Evolutionary conservation across 1,140 invertebrate genomes (phyloP), one percentile per base, ranked within the genome.

Genomic region (Epicauta chinensis): DNA sequence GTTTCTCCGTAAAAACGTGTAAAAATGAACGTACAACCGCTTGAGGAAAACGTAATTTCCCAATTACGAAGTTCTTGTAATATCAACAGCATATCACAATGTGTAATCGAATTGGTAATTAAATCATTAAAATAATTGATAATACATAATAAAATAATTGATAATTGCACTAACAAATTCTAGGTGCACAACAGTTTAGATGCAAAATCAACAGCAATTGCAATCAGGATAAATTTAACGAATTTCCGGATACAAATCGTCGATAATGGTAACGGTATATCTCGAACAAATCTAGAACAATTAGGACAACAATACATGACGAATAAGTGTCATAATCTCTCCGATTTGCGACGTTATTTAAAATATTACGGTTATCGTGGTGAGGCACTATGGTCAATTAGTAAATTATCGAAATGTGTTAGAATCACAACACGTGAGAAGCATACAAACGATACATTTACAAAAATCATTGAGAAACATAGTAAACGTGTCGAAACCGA

Each of bases 121-220:
- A 30, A n/a, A 11, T 32, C 36, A 37, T 35, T 16, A n/a, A n/a
- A n/a, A n/a, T n/a, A n/a, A n/a, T n/a, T n/a, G n/a, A n/a, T n/a
- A n/a, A n/a, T n/a, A n/a, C n/a, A n/a, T n/a, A n/a, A n/a, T n/a
- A n/a, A n/a, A 16, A 32, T 30, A 16, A 32, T 41, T 34, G 10
- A 35, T 5, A 37, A 17, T 9, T 23, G 16, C n/a, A 48, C 35
- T 55, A 16, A 52, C 39, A 47, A 13, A 37, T 35, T 37, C 58
- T 53, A 80, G 78, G 73, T 80, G n/a, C 73, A 80, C 45, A 84
- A 85, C 69, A 72, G 78, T 34, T 63, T 85, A 47, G 82, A 85
- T 72, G 81, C 82, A 32, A 70, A 73, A 46, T 74, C 81, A 3
- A 77, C 74, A 14, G 79, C 79, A 30, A 75, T 85, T 45, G 81